Conservation (phyloP, 2,888 invertebrate genomes). For the Syrphus vitripennis region DNA sequence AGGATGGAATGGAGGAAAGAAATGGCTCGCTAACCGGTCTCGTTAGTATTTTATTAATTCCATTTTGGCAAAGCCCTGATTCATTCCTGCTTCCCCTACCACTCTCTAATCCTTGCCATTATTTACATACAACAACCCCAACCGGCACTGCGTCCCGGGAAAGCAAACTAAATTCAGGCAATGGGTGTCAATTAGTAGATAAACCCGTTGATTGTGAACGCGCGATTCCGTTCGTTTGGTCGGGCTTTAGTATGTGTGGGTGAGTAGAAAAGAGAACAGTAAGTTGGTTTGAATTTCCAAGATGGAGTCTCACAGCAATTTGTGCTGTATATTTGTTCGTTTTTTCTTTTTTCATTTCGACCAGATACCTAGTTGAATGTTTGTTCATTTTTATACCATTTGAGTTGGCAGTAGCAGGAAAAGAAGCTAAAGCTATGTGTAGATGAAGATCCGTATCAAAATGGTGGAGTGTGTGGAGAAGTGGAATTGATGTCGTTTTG, state of each 20-base stretch:
- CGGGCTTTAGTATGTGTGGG: slow-evolving; percentile 5
- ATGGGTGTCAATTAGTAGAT: slow-evolving; percentile 69
- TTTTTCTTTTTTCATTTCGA: slow-evolving; percentile 41
- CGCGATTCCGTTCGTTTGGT: background rate
- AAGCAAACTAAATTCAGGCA: slow-evolving; percentile 43
- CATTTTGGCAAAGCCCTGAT: slow-evolving; percentile 52
- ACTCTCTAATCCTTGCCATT: background rate
- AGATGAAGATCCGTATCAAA: slow-evolving; percentile 48
- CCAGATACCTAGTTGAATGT: slow-evolving; percentile 45
- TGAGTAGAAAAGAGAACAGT: slow-evolving; percentile 16
- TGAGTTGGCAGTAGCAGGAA: background rate
- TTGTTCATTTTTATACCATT: slow-evolving; percentile 63
- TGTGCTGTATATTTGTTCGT: background rate
- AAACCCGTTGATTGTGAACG: slow-evolving; percentile 54
- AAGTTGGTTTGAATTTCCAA: slow-evolving; percentile 53
- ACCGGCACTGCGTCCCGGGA: background rate
- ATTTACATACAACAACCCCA: background rate
- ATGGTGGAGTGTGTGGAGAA: slow-evolving; percentile 49
- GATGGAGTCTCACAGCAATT: slow-evolving; percentile 57
- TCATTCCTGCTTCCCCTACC: slow-evolving; percentile 36
- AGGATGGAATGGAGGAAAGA: slow-evolving; percentile 53
- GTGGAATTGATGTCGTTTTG: slow-evolving; percentile 25
- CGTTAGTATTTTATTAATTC: slow-evolving; percentile 69
- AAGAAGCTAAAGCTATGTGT: background rate
- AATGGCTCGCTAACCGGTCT: slow-evolving; percentile 65